Base-by-base conservation (phyloP, 1,140 invertebrate species). In the Hylaeus volcanicus region DNA sequence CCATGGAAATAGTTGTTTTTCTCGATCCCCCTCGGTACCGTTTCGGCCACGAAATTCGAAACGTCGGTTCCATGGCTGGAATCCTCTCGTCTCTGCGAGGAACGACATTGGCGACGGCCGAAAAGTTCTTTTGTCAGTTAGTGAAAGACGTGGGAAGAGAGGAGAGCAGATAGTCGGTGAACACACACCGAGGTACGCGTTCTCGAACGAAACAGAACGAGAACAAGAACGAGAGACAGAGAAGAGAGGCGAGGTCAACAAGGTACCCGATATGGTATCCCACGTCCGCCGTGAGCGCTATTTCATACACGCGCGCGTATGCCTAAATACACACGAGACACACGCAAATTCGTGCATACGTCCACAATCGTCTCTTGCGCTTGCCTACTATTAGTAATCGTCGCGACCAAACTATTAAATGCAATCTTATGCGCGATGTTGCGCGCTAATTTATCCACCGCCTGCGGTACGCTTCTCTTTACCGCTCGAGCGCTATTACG, bases 241-340 rank as follows among this genome's bases (percentile, higher is more conserved):
- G 89, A 91, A 87, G 89, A 90, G 90, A 91, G 86, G 90, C 93
- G 93, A 93, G 93, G 93, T 93, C 92, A 92, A 90, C 92, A 88
- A 93, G 92, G 90, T 93, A 89, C 93, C 92, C 90, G 92, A 93
- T 93, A 93, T 93, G 93, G 93, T 93, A 92, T 91, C 89, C 92
- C 87, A 87, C 86, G 89, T 89, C 86, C 87, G 88, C 83, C 85
- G 89, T 89, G 89, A 91, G 89, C 90, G 88, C 88, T 88, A 90
- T 91, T 91, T 93, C 86, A 89, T 80, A 65, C 84, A 88, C 69
- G 41, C 58, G 65, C 75, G 61, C 73, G 63, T 68, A 75, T 75
- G 73, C 79, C 72, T 80, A 75, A 75, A 80, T 75, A 68, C 74
- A 70, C 63, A 73, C 55, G 64, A 74, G 66, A 82, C 70, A 72